Percentiles rank a stretch among this genome's conserved stretches.
These are phyloP conservation scores for Anseranas semipalmata DNA, from an alignment of 2,113 vertebrate species.

Conservation along the genomic window DNA sequence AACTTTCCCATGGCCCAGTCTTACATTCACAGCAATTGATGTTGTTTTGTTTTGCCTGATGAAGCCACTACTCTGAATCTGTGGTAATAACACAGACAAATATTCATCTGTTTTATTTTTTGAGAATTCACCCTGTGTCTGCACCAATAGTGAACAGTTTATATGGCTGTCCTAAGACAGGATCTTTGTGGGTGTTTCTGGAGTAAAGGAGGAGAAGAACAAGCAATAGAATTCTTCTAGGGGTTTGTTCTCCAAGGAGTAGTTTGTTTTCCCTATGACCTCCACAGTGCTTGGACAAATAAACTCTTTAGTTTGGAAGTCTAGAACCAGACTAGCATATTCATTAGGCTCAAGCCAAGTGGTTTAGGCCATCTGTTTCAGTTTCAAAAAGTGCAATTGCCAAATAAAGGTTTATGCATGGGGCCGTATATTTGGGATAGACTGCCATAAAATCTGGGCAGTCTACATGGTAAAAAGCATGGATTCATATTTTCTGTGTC, in stretches of 20 bases:
- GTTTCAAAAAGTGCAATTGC: background rate
- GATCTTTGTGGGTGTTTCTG: background rate
- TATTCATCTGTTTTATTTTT: background rate
- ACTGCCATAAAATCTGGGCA: background rate
- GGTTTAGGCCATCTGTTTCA: background rate
- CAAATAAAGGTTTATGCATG: background rate
- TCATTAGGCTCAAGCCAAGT: background rate
- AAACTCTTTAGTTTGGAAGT: background rate
- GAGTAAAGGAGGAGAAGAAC: background rate
- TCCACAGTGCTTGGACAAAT: background rate
- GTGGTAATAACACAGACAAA: background rate
- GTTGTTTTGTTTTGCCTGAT: constrained; percentile 5
- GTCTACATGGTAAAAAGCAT: background rate
- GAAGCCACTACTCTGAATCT: background rate
- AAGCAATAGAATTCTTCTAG: background rate
- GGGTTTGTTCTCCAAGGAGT: background rate
- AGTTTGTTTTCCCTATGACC: background rate
- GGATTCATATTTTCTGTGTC: fast-evolving
- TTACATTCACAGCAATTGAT: background rate
- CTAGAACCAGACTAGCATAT: background rate
- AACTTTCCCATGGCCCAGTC: constrained; percentile 18
- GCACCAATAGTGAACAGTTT: background rate
- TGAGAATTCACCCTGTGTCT: background rate
- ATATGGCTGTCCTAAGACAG: background rate
- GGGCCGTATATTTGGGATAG: background rate